Base-by-base conservation (phyloP, 2,888 invertebrate species). In the Ethmia dodecea region DNA sequence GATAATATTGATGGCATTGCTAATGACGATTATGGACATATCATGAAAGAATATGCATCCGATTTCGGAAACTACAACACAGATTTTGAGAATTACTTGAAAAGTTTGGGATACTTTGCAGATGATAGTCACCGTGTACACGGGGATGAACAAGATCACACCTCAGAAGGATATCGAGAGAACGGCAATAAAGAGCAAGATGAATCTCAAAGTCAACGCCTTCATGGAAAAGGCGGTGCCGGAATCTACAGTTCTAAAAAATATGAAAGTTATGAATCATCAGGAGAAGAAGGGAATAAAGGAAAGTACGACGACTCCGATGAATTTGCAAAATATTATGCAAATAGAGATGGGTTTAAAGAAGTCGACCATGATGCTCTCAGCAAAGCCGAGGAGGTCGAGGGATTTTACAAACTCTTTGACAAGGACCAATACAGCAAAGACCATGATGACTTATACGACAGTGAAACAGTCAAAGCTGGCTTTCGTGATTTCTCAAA, bases 351-450 rank as follows among this genome's bases (percentile, higher is more conserved):
- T 14, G 86, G 78, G 13, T 76, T 84, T 38, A 79, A 88, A 47
- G 89, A 88, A 9, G 83, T 64, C n/a, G 86, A 86, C 37, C 87
- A 87, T 55, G 86, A 81, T 27, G 80, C 69, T 18, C 88, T 89
- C 61, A 88, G 83, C 53, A 89, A 91, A 68, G 90, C 89, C 1
- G 88, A 89, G 52, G 89, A 88, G 57, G 86, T 89, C 46, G 89
- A 88, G 40, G 91, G 91, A 50, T 92, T 86, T 77, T 91, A 91
- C 68, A 91, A 90, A 54, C 87, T 90, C 42, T 91, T 89, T 63
- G 88, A 89, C 64, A 91, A 92, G 64, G 89, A 93, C 60, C 92
- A 92, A 70, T 90, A 88, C 80, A 91, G 92, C 62, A 92, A 92
- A 71, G 89, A 91, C 59, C 89, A 91, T 51, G 89, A 89, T 58